Percentiles rank a stretch among this genome's conserved stretches.
phyloP scores from a whole-genome alignment of 2,113 vertebrate genomes.

The Isurus oxyrinchus region DNA sequence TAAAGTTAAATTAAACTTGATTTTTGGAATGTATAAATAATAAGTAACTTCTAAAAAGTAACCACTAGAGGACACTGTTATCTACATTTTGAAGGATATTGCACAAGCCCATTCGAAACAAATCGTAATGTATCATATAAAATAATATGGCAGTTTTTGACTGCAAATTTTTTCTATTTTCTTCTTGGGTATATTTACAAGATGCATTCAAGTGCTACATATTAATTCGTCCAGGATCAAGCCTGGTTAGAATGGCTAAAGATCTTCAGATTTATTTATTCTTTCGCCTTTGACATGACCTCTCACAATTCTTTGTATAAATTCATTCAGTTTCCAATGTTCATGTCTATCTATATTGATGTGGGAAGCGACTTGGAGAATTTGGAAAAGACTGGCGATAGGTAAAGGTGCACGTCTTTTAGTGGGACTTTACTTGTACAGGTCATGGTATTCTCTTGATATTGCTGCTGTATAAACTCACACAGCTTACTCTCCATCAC shows the following conservation, averaged over 20 bases:
- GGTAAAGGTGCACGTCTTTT: background rate
- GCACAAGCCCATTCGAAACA: background rate
- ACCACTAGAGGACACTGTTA: slow-evolving; percentile 22
- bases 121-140: no score
- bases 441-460: background rate
- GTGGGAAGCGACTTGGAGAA: background rate
- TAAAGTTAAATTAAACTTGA: background rate
- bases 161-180: background rate
- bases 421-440: no score
- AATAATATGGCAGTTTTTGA: background rate
- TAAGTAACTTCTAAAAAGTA: background rate
- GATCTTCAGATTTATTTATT: background rate
- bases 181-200: background rate
- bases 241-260: background rate
- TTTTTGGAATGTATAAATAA: background rate
- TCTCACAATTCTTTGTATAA: background rate
- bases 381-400: background rate
- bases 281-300: background rate
- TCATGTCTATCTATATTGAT: background rate
- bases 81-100: background rate
- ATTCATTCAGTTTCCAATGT: background rate
- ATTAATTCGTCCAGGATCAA: background rate
- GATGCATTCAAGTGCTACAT: no score
- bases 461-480: background rate
- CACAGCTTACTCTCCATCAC: background rate